These are phyloP conservation scores for Macaria liturata DNA, from an alignment of 2,888 invertebrate genomes.

Conservation along the genomic window DNA sequence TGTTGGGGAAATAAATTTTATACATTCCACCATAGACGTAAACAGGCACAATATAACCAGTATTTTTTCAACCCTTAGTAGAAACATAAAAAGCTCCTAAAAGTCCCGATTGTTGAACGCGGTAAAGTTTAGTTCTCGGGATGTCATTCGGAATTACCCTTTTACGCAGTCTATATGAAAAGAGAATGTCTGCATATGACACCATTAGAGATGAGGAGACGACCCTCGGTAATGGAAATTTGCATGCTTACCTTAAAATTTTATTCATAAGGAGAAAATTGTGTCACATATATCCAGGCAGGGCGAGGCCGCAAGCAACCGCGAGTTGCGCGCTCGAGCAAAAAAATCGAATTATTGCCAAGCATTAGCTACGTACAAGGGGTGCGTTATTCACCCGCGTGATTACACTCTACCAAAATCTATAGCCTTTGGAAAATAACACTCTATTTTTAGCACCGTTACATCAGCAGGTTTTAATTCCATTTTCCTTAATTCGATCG, in stretches of 20 bases:
- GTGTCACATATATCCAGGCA: conserved; percentile 62
- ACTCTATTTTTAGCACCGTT: conserved; percentile 19
- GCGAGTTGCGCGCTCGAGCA: conserved; percentile 48
- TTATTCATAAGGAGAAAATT: conserved; percentile 82
- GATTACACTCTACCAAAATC: conserved; percentile 41
- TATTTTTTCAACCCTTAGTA: conserved; percentile 17
- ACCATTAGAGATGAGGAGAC: conserved; percentile 63
- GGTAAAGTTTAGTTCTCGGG: conserved; percentile 41
- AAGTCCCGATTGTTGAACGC: conserved; percentile 37
- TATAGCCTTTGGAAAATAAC: conserved; percentile 26
- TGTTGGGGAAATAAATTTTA: no score
- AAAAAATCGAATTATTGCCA: conserved; percentile 74
- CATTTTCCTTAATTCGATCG: no score
- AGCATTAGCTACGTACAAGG: conserved; percentile 53
- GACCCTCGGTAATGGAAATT: conserved; percentile 75
- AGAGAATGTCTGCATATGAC: conserved; percentile 70
- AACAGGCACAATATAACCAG: conserved; percentile 8
- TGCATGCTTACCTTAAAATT: conserved; percentile 80
- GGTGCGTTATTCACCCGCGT: conserved; percentile 56
- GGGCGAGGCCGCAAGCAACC: conserved; percentile 14
- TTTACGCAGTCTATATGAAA: conserved; percentile 66
- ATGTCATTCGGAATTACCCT: conserved; percentile 56
- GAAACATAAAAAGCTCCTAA: conserved; percentile 26
- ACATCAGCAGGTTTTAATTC: no score
- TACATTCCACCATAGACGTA: no score